These are phyloP conservation scores for Stenodema calcarata DNA, from an alignment of 2,888 invertebrate species.

Conservation along the genomic window DNA sequence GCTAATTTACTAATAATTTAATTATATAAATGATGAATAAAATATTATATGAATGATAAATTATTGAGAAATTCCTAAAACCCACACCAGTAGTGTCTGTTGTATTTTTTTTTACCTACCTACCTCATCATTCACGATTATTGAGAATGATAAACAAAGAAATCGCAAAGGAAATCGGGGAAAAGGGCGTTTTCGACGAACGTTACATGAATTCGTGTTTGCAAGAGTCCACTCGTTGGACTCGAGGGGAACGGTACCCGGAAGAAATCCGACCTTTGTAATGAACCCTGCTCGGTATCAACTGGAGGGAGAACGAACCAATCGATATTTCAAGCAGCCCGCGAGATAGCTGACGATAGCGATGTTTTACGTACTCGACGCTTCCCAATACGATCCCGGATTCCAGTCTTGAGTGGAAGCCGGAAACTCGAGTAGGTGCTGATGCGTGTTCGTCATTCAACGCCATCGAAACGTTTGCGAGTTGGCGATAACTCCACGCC, in stretches of 20 bases:
- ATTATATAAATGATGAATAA: too few relatives aligned
- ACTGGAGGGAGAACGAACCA: background rate
- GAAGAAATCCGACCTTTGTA: background rate
- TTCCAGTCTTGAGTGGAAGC: background rate
- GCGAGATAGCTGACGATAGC: background rate
- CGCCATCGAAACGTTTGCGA: background rate
- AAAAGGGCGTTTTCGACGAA: too few relatives aligned
- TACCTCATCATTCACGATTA: too few relatives aligned
- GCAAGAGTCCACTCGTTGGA: background rate
- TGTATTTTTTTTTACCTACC: too few relatives aligned
- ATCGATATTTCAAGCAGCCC: background rate
- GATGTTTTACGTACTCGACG: background rate
- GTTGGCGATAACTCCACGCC: background rate
- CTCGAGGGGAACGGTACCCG: background rate
- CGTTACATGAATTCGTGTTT: background rate
- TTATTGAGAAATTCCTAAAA: too few relatives aligned
- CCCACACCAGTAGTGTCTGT: too few relatives aligned
- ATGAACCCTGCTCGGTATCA: background rate
- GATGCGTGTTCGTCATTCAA: background rate
- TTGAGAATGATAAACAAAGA: too few relatives aligned
- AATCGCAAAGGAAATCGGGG: too few relatives aligned
- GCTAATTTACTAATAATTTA: too few relatives aligned
- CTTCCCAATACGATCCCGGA: background rate
- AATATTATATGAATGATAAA: too few relatives aligned
- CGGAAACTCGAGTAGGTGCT: background rate